Percentiles rank a stretch among this genome's conserved stretches.
These are phyloP conservation scores for Mobula hypostoma DNA, from an alignment of 2,113 vertebrate species.

Conservation along the genomic window DNA sequence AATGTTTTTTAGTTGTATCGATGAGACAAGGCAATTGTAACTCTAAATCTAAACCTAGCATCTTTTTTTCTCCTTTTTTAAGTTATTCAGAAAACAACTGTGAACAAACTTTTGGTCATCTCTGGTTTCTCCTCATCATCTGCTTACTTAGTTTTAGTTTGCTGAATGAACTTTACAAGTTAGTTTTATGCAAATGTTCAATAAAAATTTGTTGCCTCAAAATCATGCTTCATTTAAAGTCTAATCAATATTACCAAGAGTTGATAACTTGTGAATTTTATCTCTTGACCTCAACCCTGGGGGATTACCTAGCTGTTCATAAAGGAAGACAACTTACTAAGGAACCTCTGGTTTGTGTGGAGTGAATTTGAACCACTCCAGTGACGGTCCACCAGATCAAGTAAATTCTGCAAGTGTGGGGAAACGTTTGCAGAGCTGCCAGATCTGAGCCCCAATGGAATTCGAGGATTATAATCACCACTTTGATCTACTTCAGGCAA, in stretches of 20 bases:
- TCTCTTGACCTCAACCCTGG: neutral
- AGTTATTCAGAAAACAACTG: too few relatives aligned
- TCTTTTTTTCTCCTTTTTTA: too few relatives aligned
- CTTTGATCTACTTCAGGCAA: conserved; percentile 13
- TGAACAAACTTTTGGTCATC: too few relatives aligned
- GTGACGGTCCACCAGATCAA: conserved; percentile 59
- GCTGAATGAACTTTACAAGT: neutral
- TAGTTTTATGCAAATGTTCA: neutral
- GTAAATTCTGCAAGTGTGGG: conserved; percentile 51
- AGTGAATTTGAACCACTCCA: conserved; percentile 58
- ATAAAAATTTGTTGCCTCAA: neutral
- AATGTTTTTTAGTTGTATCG: neutral
- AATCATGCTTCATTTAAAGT: neutral
- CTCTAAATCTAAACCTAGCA: too few relatives aligned
- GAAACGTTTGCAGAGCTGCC: conserved; percentile 47
- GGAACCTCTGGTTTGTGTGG: conserved; percentile 58
- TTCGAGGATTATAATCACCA: neutral
- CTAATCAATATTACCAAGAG: neutral
- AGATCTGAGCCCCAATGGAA: conserved; percentile 8
- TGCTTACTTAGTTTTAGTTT: neutral
- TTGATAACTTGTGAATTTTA: neutral
- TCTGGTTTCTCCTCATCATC: too few relatives aligned
- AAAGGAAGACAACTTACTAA: conserved; percentile 46
- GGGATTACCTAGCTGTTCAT: too few relatives aligned
- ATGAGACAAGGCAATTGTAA: neutral